Conservation (phyloP, 1,140 invertebrate species). For the Aphelinus atriplicis region DNA sequence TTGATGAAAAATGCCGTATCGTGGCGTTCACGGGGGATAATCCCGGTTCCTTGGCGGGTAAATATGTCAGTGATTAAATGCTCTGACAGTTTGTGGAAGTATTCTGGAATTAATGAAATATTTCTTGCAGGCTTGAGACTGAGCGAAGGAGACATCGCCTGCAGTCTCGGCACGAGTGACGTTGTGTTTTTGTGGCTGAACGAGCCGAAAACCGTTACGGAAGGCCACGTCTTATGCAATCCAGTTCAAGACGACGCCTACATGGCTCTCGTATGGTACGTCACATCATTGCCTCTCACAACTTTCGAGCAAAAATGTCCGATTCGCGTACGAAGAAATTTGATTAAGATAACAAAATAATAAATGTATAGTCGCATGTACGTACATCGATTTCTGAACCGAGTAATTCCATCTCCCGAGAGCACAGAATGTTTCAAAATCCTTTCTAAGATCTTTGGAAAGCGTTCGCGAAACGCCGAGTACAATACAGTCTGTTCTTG, state of each 20-base stretch:
- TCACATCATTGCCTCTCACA: no score
- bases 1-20: slow-evolving; percentile 81
- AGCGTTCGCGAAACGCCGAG: no score
- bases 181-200: slow-evolving; percentile 86
- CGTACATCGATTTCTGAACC: no score
- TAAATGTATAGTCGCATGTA: no score
- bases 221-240: slow-evolving; percentile 90
- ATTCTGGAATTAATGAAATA: neutral
- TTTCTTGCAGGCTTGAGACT: slow-evolving; percentile 78
- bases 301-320: no score
- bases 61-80: slow-evolving; percentile 18
- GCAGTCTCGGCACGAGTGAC: slow-evolving; percentile 94
- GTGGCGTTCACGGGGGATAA: slow-evolving; percentile 96
- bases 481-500: no score
- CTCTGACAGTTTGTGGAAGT: neutral
- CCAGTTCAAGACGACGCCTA: slow-evolving; percentile 80
- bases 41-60: slow-evolving; percentile 84
- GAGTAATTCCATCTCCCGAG: no score
- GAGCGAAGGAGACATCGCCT: slow-evolving; percentile 81
- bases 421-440: no score
- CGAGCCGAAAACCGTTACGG: slow-evolving; percentile 72
- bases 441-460: no score
- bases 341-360: no score
- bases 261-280: slow-evolving; percentile 89
- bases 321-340: no score